A percentile compares a stretch with the other conserved stretches of the same genome.
phyloP scores from a whole-genome alignment of 2,888 invertebrate genomes.

The Melanargia galathea region DNA sequence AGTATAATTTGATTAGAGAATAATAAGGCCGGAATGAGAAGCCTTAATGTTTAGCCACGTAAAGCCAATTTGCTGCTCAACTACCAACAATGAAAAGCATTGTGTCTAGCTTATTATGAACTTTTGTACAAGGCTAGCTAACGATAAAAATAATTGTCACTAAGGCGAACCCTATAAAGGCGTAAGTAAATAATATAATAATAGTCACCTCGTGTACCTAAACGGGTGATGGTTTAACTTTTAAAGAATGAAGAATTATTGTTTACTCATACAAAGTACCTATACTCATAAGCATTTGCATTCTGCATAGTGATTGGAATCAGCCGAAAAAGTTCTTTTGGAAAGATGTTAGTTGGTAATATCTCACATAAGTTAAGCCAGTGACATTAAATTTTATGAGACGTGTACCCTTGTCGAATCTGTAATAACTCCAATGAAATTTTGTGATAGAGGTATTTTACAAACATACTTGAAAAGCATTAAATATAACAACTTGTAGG shows the following conservation, averaged over 20 bases:
- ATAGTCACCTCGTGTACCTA: too few species aligned
- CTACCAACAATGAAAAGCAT: conserved; percentile 2
- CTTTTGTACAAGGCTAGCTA: too few species aligned
- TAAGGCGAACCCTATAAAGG: too few species aligned
- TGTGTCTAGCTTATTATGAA: too few species aligned
- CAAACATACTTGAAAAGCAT: conserved; percentile 24
- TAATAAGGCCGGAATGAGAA: conserved; percentile 7
- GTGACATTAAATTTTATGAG: conserved; percentile 17
- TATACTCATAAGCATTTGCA: too few species aligned
- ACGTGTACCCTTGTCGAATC: conserved; percentile 33
- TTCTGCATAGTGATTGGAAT: not conserved
- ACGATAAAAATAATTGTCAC: too few species aligned
- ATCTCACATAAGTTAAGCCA: not conserved
- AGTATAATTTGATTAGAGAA: not conserved
- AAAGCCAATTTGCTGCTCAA: conserved; percentile 27
- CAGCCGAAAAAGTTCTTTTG: not conserved
- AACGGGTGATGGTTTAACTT: too few species aligned
- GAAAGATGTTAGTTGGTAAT: not conserved
- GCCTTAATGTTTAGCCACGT: conserved; percentile 23
- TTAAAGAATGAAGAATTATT: too few species aligned
- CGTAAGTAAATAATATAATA: too few species aligned
- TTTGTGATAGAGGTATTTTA: conserved; percentile 26
- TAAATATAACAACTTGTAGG: not conserved
- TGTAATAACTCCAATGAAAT: conserved; percentile 27
- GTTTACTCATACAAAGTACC: too few species aligned